Conservation (phyloP, 2,113 vertebrate genomes). For the Suncus etruscus region DNA sequence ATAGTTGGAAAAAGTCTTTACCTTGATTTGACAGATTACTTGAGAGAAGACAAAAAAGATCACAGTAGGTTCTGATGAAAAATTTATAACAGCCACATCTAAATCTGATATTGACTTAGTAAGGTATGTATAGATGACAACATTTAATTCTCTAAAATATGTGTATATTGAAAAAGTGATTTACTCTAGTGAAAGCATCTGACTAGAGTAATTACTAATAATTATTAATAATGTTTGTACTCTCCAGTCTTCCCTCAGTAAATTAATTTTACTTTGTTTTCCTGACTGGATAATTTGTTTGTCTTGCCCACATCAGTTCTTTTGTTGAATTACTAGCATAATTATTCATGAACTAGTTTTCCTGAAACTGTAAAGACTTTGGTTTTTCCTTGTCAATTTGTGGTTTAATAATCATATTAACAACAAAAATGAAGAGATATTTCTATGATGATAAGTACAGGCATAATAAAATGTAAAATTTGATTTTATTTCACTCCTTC, state of each 20-base stretch:
- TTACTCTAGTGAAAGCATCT: not conserved
- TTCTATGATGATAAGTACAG: not conserved
- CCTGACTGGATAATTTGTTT: slow-evolving; percentile 57
- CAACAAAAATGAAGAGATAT: slow-evolving; percentile 17
- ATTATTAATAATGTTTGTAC: slow-evolving; percentile 23
- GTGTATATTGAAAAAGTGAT: rapidly evolving
- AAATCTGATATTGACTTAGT: slow-evolving; percentile 25
- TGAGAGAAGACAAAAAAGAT: slow-evolving; percentile 67
- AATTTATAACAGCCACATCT: slow-evolving; percentile 42
- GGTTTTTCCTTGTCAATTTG: slow-evolving; percentile 58
- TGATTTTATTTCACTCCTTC: not conserved
- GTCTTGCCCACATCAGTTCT: slow-evolving; percentile 39
- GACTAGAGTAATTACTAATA: slow-evolving; percentile 17
- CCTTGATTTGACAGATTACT: slow-evolving; percentile 61
- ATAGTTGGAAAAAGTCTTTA: slow-evolving; percentile 68
- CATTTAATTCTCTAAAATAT: not conserved
- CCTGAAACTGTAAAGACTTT: not conserved
- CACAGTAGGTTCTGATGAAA: slow-evolving; percentile 71
- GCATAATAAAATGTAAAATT: not conserved
- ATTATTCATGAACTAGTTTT: slow-evolving; percentile 1
- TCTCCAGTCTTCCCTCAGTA: slow-evolving; percentile 31
- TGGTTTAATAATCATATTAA: not conserved
- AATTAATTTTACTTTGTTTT: slow-evolving; percentile 52
- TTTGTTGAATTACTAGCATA: slow-evolving; percentile 49
- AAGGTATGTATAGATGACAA: not conserved